Conservation (phyloP, 2,888 invertebrate genomes). For the Anoncus sp. region DNA sequence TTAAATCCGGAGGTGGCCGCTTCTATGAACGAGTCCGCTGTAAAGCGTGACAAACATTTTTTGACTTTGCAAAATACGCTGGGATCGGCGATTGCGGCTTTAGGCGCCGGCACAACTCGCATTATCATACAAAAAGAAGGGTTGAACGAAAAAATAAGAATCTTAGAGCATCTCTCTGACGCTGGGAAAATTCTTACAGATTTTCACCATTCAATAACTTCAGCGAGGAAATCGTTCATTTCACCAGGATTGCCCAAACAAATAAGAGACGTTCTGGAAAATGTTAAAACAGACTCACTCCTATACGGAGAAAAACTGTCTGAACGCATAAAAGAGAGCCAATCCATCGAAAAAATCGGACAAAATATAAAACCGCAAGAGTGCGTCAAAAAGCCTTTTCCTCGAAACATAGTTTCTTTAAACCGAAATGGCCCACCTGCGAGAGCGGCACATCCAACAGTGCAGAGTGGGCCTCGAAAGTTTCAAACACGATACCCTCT, state of each 20-base stretch:
- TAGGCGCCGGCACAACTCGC: constrained; percentile 22
- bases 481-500: constrained; percentile 20
- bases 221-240: constrained; percentile 19
- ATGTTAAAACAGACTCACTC: constrained; percentile 18
- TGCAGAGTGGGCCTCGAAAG: constrained; percentile 20
- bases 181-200: constrained; percentile 34
- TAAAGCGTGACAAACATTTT: constrained; percentile 29
- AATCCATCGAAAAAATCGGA: constrained; percentile 24
- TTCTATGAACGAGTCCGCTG: constrained; percentile 34
- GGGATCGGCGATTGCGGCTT: constrained; percentile 9
- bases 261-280: constrained; percentile 30
- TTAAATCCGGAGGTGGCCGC: constrained; percentile 28
- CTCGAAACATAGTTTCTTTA: constrained; percentile 21
- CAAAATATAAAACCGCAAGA: constrained; percentile 29
- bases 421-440: constrained; percentile 27
- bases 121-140: constrained; percentile 24
- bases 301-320: constrained; percentile 26
- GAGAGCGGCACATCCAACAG: constrained; percentile 1
- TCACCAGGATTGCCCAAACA: constrained; percentile 36
- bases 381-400: neutral
- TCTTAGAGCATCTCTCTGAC: constrained; percentile 11
- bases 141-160: neutral
- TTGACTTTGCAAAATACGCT: constrained; percentile 22
- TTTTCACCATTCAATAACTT: constrained; percentile 4
- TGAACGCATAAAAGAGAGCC: constrained; percentile 30